Conservation (phyloP, 2,888 invertebrate species). For the Thymelicus lineola region DNA sequence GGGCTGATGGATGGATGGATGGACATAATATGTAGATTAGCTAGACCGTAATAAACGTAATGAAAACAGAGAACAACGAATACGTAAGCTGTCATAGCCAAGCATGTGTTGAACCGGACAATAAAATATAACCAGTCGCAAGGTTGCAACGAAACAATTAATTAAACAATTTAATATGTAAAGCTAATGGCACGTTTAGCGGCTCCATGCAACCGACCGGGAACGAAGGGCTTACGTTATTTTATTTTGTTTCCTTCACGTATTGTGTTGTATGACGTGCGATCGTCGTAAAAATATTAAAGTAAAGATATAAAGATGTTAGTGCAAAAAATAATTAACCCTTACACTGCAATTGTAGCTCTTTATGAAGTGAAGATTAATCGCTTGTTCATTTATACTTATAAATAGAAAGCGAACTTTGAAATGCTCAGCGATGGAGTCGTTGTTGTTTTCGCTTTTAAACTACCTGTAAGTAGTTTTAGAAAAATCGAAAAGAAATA, state of each 20-base stretch:
- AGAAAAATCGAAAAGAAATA: too few species aligned
- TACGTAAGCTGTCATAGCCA: background rate
- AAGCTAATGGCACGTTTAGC: slow-evolving; percentile 15
- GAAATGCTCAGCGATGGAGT: background rate
- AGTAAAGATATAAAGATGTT: slow-evolving; percentile 1
- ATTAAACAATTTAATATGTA: slow-evolving; percentile 22
- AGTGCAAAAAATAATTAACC: slow-evolving; percentile 1
- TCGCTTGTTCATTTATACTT: slow-evolving; percentile 1
- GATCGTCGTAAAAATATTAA: background rate
- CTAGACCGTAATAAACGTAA: background rate
- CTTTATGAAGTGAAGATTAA: background rate
- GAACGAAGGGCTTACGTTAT: background rate
- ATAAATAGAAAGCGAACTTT: slow-evolving; percentile 3
- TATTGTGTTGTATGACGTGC: background rate
- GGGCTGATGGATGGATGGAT: too few species aligned
- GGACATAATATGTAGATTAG: too few species aligned
- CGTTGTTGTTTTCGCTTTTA: too few species aligned
- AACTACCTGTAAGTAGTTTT: too few species aligned
- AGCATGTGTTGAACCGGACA: background rate
- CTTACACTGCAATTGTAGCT: background rate
- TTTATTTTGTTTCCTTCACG: background rate
- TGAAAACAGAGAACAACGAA: background rate
- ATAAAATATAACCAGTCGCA: slow-evolving; percentile 6
- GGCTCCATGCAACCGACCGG: background rate
- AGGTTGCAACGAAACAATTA: slow-evolving; percentile 41